phyloP scores from a whole-genome alignment of 2,888 invertebrate species.

The Tanytarsus gracilentus region DNA sequence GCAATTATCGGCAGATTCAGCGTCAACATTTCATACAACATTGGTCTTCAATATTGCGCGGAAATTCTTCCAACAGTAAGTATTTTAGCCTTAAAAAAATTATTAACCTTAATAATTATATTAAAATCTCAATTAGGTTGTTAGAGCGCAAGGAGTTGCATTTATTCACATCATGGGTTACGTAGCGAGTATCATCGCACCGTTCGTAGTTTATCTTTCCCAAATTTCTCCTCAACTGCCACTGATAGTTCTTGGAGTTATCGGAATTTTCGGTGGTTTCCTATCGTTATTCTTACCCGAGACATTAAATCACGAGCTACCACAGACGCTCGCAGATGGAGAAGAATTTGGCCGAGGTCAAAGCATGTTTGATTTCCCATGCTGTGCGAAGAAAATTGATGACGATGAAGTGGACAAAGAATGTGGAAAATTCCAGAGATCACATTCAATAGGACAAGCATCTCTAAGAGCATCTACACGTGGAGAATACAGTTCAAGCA shows the following conservation, averaged over 20 bases:
- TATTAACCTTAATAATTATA: too few species aligned
- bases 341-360: constrained; percentile 76
- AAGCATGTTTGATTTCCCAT: constrained; percentile 73
- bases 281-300: constrained; percentile 75
- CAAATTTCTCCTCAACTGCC: constrained; percentile 64
- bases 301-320: constrained; percentile 75
- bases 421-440: constrained; percentile 34
- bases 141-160: constrained; percentile 77
- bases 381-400: constrained; percentile 54
- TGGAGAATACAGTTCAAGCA: constrained; percentile 56
- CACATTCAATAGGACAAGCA: constrained; percentile 39
- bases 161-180: constrained; percentile 83
- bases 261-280: constrained; percentile 66
- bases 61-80: constrained; percentile 74
- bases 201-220: constrained; percentile 75
- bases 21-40: constrained; percentile 83
- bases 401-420: constrained; percentile 36
- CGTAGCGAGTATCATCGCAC: constrained; percentile 71
- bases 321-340: constrained; percentile 77
- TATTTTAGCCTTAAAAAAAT: too few species aligned
- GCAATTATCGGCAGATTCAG: constrained; percentile 78
- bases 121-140: too few species aligned
- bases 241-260: constrained; percentile 63
- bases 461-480: constrained; percentile 54
- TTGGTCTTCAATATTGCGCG: constrained; percentile 81